A percentile compares a stretch with the other conserved stretches of the same genome.
Conservation (phyloP, 2,113 vertebrate genomes). For the Benitochromis conjunctus region DNA sequence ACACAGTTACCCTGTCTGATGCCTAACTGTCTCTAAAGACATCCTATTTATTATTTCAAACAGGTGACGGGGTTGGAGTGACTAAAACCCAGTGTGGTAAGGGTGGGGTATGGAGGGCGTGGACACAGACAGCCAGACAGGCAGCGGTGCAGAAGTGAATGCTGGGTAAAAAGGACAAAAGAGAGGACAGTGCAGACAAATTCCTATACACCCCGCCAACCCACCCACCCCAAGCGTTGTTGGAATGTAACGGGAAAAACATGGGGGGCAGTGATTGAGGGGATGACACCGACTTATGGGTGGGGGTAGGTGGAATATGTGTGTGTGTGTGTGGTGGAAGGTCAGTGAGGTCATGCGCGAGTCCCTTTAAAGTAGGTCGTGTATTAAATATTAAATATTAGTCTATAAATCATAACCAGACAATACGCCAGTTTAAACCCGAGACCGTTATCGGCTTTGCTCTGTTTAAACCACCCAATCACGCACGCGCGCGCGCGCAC, state of each 20-base stretch:
- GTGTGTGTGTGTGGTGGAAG: not conserved
- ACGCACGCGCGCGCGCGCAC: not conserved
- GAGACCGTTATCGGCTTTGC: constrained; percentile 5
- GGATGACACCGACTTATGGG: not conserved
- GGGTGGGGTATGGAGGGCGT: not conserved
- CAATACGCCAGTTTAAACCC: constrained; percentile 6
- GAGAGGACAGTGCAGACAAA: constrained; percentile 24
- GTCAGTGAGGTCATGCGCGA: constrained; percentile 17
- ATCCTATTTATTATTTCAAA: not conserved
- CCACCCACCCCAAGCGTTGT: not conserved
- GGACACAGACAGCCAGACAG: constrained; percentile 2
- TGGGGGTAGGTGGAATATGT: not conserved
- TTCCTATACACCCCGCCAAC: constrained; percentile 9
- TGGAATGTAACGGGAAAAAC: constrained; percentile 41
- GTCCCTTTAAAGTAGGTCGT: constrained; percentile 47
- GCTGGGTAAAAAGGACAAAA: constrained; percentile 37
- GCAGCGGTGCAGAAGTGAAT: constrained; percentile 8
- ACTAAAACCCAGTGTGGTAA: not conserved
- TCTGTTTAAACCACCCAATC: not conserved
- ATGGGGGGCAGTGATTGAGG: not conserved
- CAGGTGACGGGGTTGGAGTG: not conserved
- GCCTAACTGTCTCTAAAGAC: not conserved
- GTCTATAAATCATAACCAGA: constrained; percentile 47
- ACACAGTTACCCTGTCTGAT: not conserved
- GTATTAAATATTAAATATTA: constrained; percentile 57